Evolutionary conservation across 2,888 invertebrate species (phyloP), one percentile per base, ranked within the genome.

Genomic region (Drosophila nigricruria): DNA sequence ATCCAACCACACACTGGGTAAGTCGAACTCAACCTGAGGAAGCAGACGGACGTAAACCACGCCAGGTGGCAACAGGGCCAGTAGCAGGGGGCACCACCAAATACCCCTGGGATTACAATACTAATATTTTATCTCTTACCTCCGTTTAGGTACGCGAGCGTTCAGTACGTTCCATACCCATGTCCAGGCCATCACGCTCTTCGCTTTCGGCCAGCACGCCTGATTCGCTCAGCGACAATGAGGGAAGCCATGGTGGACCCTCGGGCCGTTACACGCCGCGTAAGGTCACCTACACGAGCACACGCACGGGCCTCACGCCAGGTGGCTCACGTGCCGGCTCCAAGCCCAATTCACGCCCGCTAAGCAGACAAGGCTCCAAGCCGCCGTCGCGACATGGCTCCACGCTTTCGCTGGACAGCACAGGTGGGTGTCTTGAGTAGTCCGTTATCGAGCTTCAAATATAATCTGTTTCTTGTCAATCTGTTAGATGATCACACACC

Each of bases 381-480:
- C 98, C 98, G 77, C 97, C 98, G 25, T 98, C 98, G 81, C 95
- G 98, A 85, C 97, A 98, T 91, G 98, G 98, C 79, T 98, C 98
- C 50, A 98, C 97, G 91, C 95, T 97, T 72, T 98, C 98, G 49
- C 94, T 98, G 81, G 97, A 97, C 92, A 97, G 97, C 92, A 97
- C 97, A 92, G 97, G 97, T 97, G 53, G 69, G 70, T 43, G 69
- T 36, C 32, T 14, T 4, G n/a, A 23, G 5, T 16, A 0, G 4
- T 27, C 5, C 4, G 4, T 4, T 25, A 25, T n/a, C n/a, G 3
- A 10, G 14, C 10, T 20, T 5, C 25, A 18, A 40, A 56, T 12
- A 10, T 0, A 8, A 8, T 4, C 10, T 34, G 1, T 5, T 5
- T 6, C 8, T 14, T 16, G 18, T 8, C 5, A 9, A 25, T 12